Evolutionary conservation across 2,888 invertebrate genomes (phyloP).

Genomic region (Polietes domitor): DNA sequence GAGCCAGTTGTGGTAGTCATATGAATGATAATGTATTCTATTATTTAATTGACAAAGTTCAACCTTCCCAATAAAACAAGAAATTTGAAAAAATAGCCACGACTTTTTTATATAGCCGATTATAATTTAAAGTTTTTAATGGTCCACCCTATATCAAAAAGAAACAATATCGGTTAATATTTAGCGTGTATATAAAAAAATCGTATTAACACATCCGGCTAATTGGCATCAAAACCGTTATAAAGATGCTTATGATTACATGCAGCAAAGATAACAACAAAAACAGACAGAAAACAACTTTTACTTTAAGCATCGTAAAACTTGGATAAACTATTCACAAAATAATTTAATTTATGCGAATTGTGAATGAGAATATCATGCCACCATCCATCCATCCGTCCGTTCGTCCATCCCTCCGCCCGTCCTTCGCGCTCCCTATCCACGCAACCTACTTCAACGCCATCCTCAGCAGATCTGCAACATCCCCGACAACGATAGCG

Average conservation of each 20-base stretch:
- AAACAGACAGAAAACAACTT: constrained; percentile 4
- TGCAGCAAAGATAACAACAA: background rate
- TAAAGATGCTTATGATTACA: background rate
- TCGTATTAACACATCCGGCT: constrained; percentile 14
- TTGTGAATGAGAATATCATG: constrained; percentile 7
- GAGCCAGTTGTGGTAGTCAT: too few species aligned
- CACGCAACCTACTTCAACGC: background rate
- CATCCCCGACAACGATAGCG: background rate
- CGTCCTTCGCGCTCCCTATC: background rate
- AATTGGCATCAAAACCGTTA: constrained; percentile 8
- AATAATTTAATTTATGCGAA: constrained; percentile 21
- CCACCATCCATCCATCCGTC: background rate
- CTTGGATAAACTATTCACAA: background rate
- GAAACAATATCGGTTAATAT: too few species aligned
- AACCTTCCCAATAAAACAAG: too few species aligned
- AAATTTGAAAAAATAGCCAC: too few species aligned
- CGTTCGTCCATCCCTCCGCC: background rate
- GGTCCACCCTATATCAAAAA: too few species aligned
- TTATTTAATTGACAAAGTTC: too few species aligned
- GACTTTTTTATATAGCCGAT: too few species aligned
- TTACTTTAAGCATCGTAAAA: constrained; percentile 12
- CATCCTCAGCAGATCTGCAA: background rate
- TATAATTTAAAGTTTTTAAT: too few species aligned
- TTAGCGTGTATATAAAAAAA: background rate
- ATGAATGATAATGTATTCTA: too few species aligned